Conservation (phyloP, 2,113 vertebrate species). For the Copsychus sechellarum region DNA sequence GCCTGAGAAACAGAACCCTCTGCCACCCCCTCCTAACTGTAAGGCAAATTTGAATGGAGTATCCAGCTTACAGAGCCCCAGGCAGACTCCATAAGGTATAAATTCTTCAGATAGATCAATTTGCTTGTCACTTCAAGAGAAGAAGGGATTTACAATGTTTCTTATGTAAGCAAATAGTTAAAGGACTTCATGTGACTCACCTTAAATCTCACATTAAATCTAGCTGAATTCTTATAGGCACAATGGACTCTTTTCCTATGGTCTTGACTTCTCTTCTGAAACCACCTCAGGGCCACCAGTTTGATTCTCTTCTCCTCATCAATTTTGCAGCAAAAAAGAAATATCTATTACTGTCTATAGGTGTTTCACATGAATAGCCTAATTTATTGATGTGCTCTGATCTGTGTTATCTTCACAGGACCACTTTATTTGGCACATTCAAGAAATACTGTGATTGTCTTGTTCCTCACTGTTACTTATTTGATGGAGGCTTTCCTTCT, state of each 20-base stretch:
- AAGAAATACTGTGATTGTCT: neutral
- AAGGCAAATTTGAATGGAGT: neutral
- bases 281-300: neutral
- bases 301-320: neutral
- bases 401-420: neutral
- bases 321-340: neutral
- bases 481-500: neutral
- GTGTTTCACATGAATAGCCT: neutral
- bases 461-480: neutral
- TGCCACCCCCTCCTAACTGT: neutral
- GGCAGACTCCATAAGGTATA: neutral
- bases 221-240: neutral
- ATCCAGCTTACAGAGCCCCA: neutral
- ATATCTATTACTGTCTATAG: neutral
- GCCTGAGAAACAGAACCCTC: neutral
- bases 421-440: neutral
- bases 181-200: neutral
- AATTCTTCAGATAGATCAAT: neutral
- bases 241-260: neutral
- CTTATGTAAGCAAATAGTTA: neutral
- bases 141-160: neutral
- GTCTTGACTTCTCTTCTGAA: neutral
- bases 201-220: neutral
- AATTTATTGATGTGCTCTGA: neutral
- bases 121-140: neutral